These are phyloP conservation scores for Terebella lapidaria DNA, from an alignment of 2,888 invertebrate species.

Conservation along the genomic window DNA sequence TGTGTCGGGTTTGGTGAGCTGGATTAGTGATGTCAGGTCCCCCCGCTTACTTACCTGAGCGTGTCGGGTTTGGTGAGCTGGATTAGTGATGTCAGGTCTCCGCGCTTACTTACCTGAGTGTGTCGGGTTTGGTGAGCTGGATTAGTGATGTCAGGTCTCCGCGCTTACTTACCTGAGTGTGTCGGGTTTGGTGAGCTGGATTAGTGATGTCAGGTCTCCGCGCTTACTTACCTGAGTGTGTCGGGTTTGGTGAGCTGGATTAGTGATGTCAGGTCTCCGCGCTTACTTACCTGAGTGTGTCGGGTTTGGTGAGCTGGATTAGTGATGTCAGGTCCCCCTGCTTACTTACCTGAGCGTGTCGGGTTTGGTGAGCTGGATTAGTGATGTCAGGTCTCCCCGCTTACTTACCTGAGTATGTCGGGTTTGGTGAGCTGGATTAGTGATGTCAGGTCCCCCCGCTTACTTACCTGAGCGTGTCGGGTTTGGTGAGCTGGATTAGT, in stretches of 20 bases:
- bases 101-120: not conserved
- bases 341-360: not conserved
- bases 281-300: not conserved
- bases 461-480: not conserved
- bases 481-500: not conserved
- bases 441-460: not conserved
- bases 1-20: too few relatives aligned
- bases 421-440: too few relatives aligned
- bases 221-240: not conserved
- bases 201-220: too few relatives aligned
- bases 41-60: not conserved
- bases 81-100: too few relatives aligned
- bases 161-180: too few relatives aligned
- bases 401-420: not conserved
- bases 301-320: not conserved
- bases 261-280: not conserved
- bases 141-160: too few relatives aligned
- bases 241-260: not conserved
- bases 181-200: too few relatives aligned
- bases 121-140: not conserved
- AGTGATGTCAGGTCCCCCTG: too few relatives aligned
- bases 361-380: not conserved
- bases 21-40: too few relatives aligned
- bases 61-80: not conserved
- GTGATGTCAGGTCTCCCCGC: not conserved